A percentile compares a stretch with the other conserved stretches of the same genome.
Conservation (phyloP, 2,113 vertebrate genomes). For the Anseranas semipalmata region DNA sequence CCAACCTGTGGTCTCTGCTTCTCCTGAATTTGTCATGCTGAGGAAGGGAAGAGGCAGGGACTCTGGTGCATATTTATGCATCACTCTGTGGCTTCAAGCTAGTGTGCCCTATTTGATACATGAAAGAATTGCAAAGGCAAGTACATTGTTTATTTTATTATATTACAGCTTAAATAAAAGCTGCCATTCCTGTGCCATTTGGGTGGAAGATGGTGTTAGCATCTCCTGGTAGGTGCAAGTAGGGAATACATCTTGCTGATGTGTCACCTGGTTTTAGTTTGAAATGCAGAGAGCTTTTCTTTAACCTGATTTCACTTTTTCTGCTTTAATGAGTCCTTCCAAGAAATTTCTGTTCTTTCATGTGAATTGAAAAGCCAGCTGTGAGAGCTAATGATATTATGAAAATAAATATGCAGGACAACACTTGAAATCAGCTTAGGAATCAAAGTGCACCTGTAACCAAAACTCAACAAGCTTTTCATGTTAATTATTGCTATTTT, state of each 20-base stretch:
- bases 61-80: not conserved
- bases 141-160: not conserved
- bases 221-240: not conserved
- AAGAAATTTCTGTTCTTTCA: constrained; percentile 46
- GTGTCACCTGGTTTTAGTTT: not conserved
- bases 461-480: not conserved
- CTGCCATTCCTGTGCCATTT: not conserved
- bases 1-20: not conserved
- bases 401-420: constrained; percentile 40
- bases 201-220: not conserved
- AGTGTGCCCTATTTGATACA: not conserved
- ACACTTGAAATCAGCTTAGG: constrained; percentile 41
- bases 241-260: not conserved
- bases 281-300: not conserved
- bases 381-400: constrained; percentile 46
- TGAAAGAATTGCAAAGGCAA: not conserved
- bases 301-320: constrained; percentile 32
- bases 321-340: constrained; percentile 33
- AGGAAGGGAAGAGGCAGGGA: not conserved
- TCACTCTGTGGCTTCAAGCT: not conserved
- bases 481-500: not conserved
- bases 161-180: not conserved
- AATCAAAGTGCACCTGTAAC: not conserved
- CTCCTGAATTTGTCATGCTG: not conserved
- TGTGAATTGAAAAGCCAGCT: constrained; percentile 15